A percentile compares a stretch with the other conserved stretches of the same genome.
These are phyloP conservation scores for Micoletzkya japonica DNA, from an alignment of 2,888 invertebrate genomes.

Conservation along the genomic window DNA sequence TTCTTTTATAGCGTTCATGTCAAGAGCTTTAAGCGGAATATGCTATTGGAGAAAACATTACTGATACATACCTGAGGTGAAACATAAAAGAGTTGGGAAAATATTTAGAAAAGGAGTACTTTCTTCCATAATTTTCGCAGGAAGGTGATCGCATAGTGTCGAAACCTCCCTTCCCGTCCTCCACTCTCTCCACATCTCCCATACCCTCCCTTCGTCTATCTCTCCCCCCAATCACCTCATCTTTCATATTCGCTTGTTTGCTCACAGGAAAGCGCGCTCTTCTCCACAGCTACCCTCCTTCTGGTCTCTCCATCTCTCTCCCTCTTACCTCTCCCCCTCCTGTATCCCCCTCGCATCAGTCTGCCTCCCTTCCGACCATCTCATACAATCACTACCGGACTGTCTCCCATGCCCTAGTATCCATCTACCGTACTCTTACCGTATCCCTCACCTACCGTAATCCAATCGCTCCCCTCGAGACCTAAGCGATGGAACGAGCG, in stretches of 20 bases:
- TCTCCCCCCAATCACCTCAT: background rate
- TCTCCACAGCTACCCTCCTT: background rate
- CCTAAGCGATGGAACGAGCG: constrained; percentile 35
- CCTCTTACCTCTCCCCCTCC: background rate
- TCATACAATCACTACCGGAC: background rate
- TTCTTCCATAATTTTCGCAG: too few relatives aligned
- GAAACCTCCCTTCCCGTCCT: background rate
- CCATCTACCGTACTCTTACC: background rate
- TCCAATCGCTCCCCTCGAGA: background rate
- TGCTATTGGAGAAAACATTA: too few relatives aligned
- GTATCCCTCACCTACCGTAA: background rate
- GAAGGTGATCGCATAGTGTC: too few relatives aligned
- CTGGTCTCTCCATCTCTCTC: background rate
- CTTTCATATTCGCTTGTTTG: background rate
- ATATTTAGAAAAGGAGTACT: too few relatives aligned
- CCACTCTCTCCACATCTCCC: background rate
- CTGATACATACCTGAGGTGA: too few relatives aligned
- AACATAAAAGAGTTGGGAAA: too few relatives aligned
- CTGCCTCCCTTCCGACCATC: background rate
- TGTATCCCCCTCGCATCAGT: background rate
- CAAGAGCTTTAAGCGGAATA: too few relatives aligned
- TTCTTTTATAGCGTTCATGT: too few relatives aligned
- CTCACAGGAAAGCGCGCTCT: background rate
- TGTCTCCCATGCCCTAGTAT: background rate
- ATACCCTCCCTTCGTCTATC: background rate